A percentile compares a stretch with the other conserved stretches of the same genome.
Conservation (phyloP, 2,113 vertebrate genomes). For the rabbit (Oryctolagus cuniculus) region mOryCun1.1 NC_091432.1:201337501-201338000, state of each 20-base stretch:
- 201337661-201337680: background rate
- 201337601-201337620: background rate
- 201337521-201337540: background rate
- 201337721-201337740: background rate
- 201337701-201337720: background rate
- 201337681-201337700: background rate
- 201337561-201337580: too few species aligned
- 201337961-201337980: too few species aligned
- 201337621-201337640: background rate
- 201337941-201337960: background rate
- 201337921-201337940: background rate
- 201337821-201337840: accelerated
- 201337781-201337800: background rate
- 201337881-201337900: accelerated
- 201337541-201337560: background rate
- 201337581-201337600: background rate
- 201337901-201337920: background rate
- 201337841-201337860: background rate
- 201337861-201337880: background rate
- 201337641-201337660: background rate
- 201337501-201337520: background rate
- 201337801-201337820: background rate
- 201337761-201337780: background rate
- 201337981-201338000: background rate
- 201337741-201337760: background rate